These are phyloP conservation scores for Psilopsiagon aymara DNA, from an alignment of 2,113 vertebrate genomes.

Conservation along the genomic window DNA sequence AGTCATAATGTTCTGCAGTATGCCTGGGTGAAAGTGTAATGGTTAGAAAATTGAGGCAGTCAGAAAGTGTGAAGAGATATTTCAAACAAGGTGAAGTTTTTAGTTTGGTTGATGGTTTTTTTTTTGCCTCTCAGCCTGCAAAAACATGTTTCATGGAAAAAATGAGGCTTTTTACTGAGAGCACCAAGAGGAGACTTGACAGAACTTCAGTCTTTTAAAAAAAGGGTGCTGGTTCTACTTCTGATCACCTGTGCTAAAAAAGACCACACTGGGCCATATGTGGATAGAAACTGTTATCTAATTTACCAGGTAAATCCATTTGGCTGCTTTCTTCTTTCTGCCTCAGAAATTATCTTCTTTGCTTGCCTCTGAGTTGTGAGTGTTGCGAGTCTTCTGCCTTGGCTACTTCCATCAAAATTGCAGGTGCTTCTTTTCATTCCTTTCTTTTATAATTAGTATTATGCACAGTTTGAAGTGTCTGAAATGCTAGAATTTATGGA, in stretches of 20 bases:
- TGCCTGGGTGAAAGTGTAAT: background rate
- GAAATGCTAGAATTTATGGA: background rate
- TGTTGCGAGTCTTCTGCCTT: background rate
- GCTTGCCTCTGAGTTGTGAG: background rate
- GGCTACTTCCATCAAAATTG: background rate
- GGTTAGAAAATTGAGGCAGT: background rate
- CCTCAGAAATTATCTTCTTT: background rate
- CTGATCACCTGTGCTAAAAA: background rate
- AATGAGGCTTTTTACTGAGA: background rate
- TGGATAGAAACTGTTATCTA: background rate
- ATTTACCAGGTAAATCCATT: background rate
- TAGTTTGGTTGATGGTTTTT: background rate
- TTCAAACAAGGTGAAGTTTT: background rate
- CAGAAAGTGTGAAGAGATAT: background rate
- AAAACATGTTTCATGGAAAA: background rate
- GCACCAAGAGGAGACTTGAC: background rate
- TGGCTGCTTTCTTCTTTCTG: background rate
- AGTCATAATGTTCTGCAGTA: background rate
- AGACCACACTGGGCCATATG: accelerated
- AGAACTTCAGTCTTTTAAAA: background rate
- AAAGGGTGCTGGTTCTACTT: background rate
- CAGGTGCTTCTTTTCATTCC: background rate
- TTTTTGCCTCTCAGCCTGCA: background rate
- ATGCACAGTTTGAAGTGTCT: background rate
- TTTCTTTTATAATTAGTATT: background rate